Evolutionary conservation across 2,797 vertebrate genomes (phyloP).

Genomic region (Xenentodon cancila): DNA sequence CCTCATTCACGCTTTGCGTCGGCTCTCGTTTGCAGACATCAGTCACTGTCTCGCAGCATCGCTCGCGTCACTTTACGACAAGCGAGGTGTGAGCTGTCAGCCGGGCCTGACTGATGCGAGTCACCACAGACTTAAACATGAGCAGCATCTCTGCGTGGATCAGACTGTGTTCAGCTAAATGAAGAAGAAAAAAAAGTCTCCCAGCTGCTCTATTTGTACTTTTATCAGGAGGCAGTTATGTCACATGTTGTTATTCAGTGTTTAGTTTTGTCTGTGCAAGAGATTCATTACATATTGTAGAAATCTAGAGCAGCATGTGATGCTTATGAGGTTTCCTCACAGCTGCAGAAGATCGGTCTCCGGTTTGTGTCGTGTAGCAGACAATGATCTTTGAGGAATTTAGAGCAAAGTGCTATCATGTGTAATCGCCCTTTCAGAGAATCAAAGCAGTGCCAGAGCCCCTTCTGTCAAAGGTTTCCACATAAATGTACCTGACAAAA

Average conservation of each 20-base stretch:
- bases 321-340: too few species aligned
- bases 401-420: too few species aligned
- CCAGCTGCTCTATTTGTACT: constrained; percentile 1
- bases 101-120: constrained; percentile 37
- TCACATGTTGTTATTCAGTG: background rate
- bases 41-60: constrained; percentile 39
- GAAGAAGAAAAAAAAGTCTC: background rate
- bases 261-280: background rate
- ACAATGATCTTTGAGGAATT: background rate
- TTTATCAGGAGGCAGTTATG: constrained; percentile 3
- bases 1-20: constrained; percentile 60
- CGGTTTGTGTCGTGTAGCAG: too few species aligned
- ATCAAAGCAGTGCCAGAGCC: background rate
- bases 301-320: background rate
- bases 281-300: background rate
- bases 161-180: background rate
- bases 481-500: too few species aligned
- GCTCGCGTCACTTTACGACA: constrained; percentile 32
- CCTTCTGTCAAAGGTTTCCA: too few species aligned
- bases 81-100: constrained; percentile 38
- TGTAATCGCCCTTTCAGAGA: background rate
- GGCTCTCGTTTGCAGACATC: constrained; percentile 35
- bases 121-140: background rate
- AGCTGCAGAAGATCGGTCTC: too few species aligned
- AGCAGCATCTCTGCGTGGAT: background rate